Base-by-base conservation (phyloP, 2,888 invertebrate genomes). In the Himalopsyche tibetana region DNA sequence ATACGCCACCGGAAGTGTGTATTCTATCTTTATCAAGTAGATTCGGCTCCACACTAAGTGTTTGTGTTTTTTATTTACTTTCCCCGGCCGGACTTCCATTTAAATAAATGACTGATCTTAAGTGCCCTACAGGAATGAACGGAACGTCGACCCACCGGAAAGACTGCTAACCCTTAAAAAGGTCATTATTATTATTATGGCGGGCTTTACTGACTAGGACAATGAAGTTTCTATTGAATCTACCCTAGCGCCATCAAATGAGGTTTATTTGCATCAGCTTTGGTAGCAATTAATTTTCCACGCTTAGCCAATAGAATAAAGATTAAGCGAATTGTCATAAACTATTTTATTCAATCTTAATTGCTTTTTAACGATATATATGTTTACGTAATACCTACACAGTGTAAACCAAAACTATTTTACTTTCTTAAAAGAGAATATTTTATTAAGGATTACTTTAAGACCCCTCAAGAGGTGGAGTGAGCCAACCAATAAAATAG, bases 131-230 rank as follows among this genome's bases (percentile, higher is more conserved):
- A n/a, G 63, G 63, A 63, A 63, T 19, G 63, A 63, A 15, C 51
- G 4, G 4, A 51, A 51, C 51, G 51, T 15, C 12, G 15, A 15
- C 51, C 51, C 51, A 63, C 63, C 63, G 63, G 19, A 63, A 63
- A 63, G 63, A 63, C 63, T 63, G 63, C 11, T 63, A 19, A 19
- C 63, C 63, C 63, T 63, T 63, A 63, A 63, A 55, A 63, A 63
- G 63, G 63, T 63, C 63, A 63, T 63, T 63, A 63, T 63, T 28
- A 63, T 63, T 63, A 63, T 63, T 63, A 63, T 63, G 19, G 63
- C 63, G 8, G 63, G 4, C 63, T 15, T 19, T 63, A 63, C 63
- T 19, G 63, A 63, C 63, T 63, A 63, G 63, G 63, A 19, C 19
- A 63, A 63, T 63, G 19, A 63, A 19, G 63, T 19, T 63, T 19